Evolutionary conservation across 1,140 invertebrate species (phyloP), one percentile per base, ranked within the genome.

Genomic region (Zeugodacus cucurbitae): DNA sequence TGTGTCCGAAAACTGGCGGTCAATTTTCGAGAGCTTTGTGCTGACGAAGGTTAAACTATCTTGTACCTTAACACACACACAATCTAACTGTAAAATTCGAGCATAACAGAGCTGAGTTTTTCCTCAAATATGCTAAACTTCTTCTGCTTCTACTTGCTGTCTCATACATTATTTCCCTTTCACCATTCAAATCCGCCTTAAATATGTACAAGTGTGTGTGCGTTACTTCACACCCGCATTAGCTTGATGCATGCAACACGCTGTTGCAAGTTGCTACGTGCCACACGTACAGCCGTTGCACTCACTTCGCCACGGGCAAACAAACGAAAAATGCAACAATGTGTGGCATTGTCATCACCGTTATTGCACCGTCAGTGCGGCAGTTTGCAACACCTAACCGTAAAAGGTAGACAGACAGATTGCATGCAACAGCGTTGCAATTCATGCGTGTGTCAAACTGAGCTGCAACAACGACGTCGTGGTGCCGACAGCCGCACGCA

Each of bases 341-440:
- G 37, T 48, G 41, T 82, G 11, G 74, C 37, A 48, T 48, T 48
- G 37, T 82, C 74, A 82, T 26, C 74, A n/a, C 41, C 6, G n/a
- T 82, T 48, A 22, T 82, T 82, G 41, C 74, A n/a, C n/a, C 29
- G 74, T 82, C 41, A 48, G 41, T 11, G 41, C 44, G 37, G 37
- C 41, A 82, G 37, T 82, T 82, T 48, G 74, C 74, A 48, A 48
- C 37, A 82, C 7, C 37, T 48, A 74, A 34, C 37, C 41, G 20
- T 10, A 78, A 20, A 48, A 54, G 22, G 10, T 29, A 48, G 34
- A 82, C 20, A 48, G 44, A 82, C 20, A 48, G 44, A 82, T 82
- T 48, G 74, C 74, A 82, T n/a, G 74, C 74, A 82, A 48, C 74
- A 82, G 22, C 74, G 11, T n/a, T 82, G 41, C 37, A 29, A 48